Percentiles rank a stretch among this genome's conserved stretches.
These are phyloP conservation scores for Pardalotus punctatus DNA, from an alignment of 2,113 vertebrate genomes.

Conservation along the genomic window DNA sequence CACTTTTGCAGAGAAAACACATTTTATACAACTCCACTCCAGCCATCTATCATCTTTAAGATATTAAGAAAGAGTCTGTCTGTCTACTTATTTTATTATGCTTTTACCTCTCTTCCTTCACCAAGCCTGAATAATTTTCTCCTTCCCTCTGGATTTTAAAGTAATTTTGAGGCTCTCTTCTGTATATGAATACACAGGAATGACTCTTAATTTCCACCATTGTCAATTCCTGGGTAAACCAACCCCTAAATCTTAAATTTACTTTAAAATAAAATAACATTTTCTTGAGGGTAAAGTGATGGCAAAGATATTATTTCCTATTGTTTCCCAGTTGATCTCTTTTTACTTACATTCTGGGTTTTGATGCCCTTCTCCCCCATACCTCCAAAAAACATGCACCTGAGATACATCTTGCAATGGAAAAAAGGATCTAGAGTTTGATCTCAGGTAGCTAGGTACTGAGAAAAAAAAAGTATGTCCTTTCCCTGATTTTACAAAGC, in stretches of 20 bases:
- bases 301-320: neutral
- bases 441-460: neutral
- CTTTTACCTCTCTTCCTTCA: neutral
- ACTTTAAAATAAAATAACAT: neutral
- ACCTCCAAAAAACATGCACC: neutral
- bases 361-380: neutral
- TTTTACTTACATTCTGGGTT: neutral
- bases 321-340: neutral
- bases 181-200: neutral
- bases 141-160: neutral
- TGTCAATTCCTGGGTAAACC: neutral
- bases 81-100: neutral
- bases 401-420: neutral
- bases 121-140: neutral
- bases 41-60: neutral
- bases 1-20: neutral
- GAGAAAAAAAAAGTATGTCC: accelerated
- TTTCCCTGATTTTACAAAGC: neutral
- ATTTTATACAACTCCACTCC: neutral
- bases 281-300: neutral
- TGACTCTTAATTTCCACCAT: neutral
- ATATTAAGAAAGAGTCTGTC: neutral
- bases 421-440: neutral
- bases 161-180: neutral
- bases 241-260: neutral